A percentile compares a stretch with the other conserved stretches of the same genome.
Evolutionary conservation across 2,797 vertebrate species (phyloP).

Genomic region (Enteromius viviparus): DNA sequence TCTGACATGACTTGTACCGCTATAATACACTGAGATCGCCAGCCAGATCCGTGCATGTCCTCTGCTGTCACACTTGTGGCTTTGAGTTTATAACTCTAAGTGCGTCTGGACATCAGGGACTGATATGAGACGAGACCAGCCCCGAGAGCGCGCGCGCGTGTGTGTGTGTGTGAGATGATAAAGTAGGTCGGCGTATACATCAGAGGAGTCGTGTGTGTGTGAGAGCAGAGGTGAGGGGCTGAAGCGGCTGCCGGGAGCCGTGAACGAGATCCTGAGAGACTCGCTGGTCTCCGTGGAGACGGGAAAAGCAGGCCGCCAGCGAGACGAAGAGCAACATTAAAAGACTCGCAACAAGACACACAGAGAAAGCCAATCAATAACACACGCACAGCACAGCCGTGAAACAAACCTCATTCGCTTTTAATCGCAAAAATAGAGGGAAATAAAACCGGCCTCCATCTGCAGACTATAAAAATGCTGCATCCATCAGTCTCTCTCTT

Average conservation of each 20-base stretch:
- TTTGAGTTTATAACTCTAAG: conserved; percentile 16
- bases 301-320: conserved; percentile 61
- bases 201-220: background rate
- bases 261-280: conserved; percentile 37
- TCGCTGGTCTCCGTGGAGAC: conserved; percentile 50
- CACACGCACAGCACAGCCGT: conserved; percentile 31
- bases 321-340: conserved; percentile 18
- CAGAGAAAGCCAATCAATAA: conserved; percentile 30
- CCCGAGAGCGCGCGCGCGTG: conserved; percentile 51
- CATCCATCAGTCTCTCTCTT: conserved; percentile 1
- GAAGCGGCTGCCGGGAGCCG: conserved; percentile 13
- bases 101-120: conserved; percentile 33
- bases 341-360: conserved; percentile 18
- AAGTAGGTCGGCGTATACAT: conserved; percentile 55
- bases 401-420: background rate
- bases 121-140: conserved; percentile 34
- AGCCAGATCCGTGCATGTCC: background rate
- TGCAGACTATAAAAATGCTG: background rate
- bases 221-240: conserved; percentile 47
- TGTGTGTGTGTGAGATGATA: conserved; percentile 48
- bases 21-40: background rate
- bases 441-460: conserved; percentile 14
- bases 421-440: background rate
- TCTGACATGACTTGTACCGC: background rate
- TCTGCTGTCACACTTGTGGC: conserved; percentile 22